Base-by-base conservation (phyloP, 53 echinoderm and acorn worm species). In the Patiria pectinifera region DNA sequence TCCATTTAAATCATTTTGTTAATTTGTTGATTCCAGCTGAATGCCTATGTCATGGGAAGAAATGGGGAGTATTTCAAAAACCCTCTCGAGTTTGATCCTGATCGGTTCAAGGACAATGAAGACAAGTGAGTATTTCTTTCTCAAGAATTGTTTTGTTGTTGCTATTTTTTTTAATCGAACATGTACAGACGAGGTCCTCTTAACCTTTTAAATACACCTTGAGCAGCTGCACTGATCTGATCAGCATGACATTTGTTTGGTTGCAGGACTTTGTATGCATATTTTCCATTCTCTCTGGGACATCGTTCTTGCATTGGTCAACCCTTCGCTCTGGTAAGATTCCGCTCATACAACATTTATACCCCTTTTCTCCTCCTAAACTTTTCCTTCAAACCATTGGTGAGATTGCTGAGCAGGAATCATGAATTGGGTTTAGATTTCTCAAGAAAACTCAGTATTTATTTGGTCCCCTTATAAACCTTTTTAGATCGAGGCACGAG, bases 41-140 rank as follows among this genome's bases (percentile, higher is more conserved):
- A 63, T 21, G 66, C 76, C 35, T 92, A 92, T 69, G 92, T 76
- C 71, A 92, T 92, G 85, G 77, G 47, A 62, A 53, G 92, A 43
- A 44, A 53, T 6, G 92, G 75, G 60, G 92, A 85, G 45, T 77
- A 92, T 47, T 92, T 92, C 78, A 58, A 92, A 13, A 85, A 92
- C 46, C 78, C 85, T 18, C 76, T 85, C 61, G 76, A 84, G 61
- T 92, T 92, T 75, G 92, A 92, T 49, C 92, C 92, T 13, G 92
- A 92, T 71, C 85, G 92, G 11, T 92, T 92, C 78, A 92, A 77
- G 21, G 75, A n/a, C 2, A 62, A 85, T 22, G 62, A 92, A 19
- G 92, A 92, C 78, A 59, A 76, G 92, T 92, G 66, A 92, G 92
- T 76, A 24, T 74, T 66, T 66, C 66, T 66, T 35, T 35, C 35